Percentiles rank a stretch among this genome's conserved stretches.
phyloP scores from a whole-genome alignment of 2,113 vertebrate genomes.

The Pelecanus crispus region DNA sequence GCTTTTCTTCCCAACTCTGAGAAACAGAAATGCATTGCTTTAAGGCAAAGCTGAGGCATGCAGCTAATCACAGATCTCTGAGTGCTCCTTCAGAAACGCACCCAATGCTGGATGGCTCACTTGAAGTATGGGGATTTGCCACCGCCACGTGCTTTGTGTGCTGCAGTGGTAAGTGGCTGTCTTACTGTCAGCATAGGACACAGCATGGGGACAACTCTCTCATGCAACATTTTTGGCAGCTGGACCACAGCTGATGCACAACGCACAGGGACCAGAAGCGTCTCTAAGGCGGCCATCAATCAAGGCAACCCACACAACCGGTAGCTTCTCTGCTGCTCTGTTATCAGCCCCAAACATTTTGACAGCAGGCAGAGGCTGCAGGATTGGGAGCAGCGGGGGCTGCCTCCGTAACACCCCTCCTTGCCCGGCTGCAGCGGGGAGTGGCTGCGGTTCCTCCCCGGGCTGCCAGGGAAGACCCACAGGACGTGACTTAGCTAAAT shows the following conservation, averaged over 20 bases:
- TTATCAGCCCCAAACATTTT: background rate
- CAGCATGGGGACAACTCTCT: background rate
- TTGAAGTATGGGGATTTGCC: background rate
- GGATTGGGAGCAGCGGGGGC: fast-evolving
- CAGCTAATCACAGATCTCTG: background rate
- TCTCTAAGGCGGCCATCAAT: background rate
- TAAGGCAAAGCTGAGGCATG: background rate
- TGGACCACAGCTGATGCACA: background rate
- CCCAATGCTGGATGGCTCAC: background rate
- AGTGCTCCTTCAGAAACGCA: background rate
- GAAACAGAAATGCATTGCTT: background rate
- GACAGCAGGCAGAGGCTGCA: background rate
- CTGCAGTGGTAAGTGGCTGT: background rate
- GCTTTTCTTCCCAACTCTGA: background rate
- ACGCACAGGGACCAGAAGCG: background rate
- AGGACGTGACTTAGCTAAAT: background rate
- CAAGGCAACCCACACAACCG: background rate
- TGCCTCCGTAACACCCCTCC: fast-evolving
- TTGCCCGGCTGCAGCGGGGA: fast-evolving
- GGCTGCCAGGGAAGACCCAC: fast-evolving
- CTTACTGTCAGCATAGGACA: background rate
- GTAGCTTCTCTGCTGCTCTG: background rate
- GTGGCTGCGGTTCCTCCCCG: fast-evolving
- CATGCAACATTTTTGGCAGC: background rate
- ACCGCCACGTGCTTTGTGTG: background rate